Conservation (phyloP, 2,888 invertebrate species). For the Synergus japonicus region DNA sequence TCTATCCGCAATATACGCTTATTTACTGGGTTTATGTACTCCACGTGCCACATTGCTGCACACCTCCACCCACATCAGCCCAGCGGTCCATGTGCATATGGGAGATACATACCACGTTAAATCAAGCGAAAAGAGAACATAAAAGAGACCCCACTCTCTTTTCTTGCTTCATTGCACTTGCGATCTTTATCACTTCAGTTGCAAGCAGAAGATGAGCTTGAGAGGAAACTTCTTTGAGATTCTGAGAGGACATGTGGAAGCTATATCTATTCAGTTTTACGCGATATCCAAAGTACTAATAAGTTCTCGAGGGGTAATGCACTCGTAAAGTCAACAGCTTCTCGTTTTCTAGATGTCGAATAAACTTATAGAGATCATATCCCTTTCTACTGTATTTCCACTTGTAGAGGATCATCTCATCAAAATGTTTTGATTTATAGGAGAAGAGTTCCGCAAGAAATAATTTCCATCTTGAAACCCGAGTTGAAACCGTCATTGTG, state of each 20-base stretch:
- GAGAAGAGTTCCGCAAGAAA: too few relatives aligned
- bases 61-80: neutral
- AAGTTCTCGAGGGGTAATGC: conserved; percentile 9
- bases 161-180: conserved; percentile 1
- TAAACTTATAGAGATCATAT: neutral
- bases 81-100: conserved; percentile 4
- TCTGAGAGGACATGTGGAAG: conserved; percentile 4
- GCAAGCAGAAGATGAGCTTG: neutral
- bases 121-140: conserved; percentile 10
- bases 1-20: conserved; percentile 37
- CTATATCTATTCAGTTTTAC: conserved; percentile 16
- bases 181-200: conserved; percentile 29
- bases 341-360: neutral
- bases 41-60: neutral
- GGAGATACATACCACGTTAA: neutral
- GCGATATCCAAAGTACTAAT: conserved; percentile 6
- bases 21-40: conserved; percentile 36
- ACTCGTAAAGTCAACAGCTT: conserved; percentile 15
- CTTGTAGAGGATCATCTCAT: neutral
- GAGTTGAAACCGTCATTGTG: too few relatives aligned
- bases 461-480: too few relatives aligned
- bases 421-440: too few relatives aligned
- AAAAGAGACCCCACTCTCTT: neutral
- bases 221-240: neutral
- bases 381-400: neutral